Evolutionary conservation across 53 echinoderm and acorn worm species (phyloP).

Genomic region (Paelopatides confundens): DNA sequence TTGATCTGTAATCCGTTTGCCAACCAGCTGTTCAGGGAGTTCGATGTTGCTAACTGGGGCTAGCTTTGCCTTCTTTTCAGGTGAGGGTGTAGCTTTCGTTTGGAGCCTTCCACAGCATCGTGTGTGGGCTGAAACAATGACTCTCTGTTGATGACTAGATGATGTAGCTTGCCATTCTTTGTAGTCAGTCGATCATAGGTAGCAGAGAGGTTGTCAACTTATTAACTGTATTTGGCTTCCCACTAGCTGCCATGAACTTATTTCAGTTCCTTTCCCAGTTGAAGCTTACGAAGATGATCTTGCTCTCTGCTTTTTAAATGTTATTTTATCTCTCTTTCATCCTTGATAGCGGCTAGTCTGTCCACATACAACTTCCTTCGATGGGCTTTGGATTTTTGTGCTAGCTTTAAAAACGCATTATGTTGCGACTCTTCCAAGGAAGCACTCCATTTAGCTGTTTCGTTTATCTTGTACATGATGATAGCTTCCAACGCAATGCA

Average conservation of each 20-base stretch:
- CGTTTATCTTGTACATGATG: conserved; percentile 50
- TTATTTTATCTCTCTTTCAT: background rate
- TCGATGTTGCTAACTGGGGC: background rate
- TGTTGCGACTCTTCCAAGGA: conserved; percentile 11
- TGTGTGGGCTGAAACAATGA: conserved; percentile 3
- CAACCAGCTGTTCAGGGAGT: conserved; percentile 4
- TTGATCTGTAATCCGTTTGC: background rate
- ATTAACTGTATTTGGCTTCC: conserved; percentile 10
- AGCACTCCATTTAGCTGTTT: conserved; percentile 53
- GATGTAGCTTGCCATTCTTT: background rate
- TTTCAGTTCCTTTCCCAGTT: too few relatives aligned
- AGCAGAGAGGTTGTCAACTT: background rate
- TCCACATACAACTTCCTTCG: too few relatives aligned
- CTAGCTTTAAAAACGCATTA: conserved; percentile 25
- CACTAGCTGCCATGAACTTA: conserved; percentile 14
- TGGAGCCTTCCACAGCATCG: conserved; percentile 15
- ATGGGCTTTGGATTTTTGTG: background rate
- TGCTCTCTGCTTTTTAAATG: conserved; percentile 5
- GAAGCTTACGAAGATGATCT: conserved; percentile 16
- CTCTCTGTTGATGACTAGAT: background rate
- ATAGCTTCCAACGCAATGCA: conserved; percentile 56
- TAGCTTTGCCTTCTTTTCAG: background rate
- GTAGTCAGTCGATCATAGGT: background rate
- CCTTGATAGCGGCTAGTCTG: conserved; percentile 17
- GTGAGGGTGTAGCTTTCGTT: background rate